phyloP scores from a whole-genome alignment of 2,888 invertebrate genomes.

The Stratiomys singularior region DNA sequence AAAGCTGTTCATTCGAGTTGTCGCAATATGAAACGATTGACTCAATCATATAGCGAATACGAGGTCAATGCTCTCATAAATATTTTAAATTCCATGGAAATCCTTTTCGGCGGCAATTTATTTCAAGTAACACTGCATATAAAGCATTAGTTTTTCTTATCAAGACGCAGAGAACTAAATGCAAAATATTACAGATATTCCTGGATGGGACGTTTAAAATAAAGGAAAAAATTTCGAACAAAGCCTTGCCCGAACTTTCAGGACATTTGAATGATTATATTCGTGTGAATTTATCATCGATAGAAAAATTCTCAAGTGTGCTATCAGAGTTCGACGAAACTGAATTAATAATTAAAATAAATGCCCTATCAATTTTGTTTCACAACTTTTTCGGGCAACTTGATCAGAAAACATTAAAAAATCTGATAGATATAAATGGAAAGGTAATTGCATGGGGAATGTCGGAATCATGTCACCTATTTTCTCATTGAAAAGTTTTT shows the following conservation, averaged over 20 bases:
- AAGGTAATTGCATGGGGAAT: constrained; percentile 69
- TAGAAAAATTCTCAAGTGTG: constrained; percentile 69
- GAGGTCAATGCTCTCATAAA: constrained; percentile 76
- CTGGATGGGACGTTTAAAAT: constrained; percentile 56
- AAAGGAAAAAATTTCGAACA: constrained; percentile 56
- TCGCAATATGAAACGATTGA: constrained; percentile 72
- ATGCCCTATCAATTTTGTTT: constrained; percentile 75
- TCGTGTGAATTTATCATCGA: constrained; percentile 54
- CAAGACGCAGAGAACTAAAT: background rate
- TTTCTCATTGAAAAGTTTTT: background rate
- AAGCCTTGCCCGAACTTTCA: constrained; percentile 55
- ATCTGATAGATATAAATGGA: constrained; percentile 78
- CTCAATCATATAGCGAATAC: constrained; percentile 65
- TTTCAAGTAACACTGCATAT: constrained; percentile 74
- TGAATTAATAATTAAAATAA: constrained; percentile 72
- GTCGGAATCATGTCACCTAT: background rate
- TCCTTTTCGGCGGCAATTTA: constrained; percentile 70
- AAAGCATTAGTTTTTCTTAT: too few species aligned
- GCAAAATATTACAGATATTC: constrained; percentile 56
- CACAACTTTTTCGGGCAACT: constrained; percentile 78
- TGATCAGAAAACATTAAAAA: constrained; percentile 81
- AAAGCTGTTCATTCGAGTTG: constrained; percentile 77
- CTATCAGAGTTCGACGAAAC: constrained; percentile 73
- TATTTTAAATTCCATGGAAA: constrained; percentile 71
- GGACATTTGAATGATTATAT: constrained; percentile 62